Percentiles rank a stretch among this genome's conserved stretches.
These are phyloP conservation scores for Reinhardtius hippoglossoides DNA, from an alignment of 2,113 vertebrate species.

Conservation along the genomic window DNA sequence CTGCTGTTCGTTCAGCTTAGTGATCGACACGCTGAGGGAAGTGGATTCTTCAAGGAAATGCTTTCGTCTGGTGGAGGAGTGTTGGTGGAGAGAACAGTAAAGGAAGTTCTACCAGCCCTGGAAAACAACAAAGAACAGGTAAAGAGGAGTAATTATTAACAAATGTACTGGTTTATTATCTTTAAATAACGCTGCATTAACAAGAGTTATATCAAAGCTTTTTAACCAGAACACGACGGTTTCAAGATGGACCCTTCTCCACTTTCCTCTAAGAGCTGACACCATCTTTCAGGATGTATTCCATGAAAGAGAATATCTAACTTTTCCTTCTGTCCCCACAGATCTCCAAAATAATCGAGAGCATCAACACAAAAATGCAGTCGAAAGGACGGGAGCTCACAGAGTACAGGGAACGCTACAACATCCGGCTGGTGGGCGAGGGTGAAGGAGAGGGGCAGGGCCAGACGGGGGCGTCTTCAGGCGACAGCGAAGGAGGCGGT, in stretches of 20 bases:
- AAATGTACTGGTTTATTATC: not conserved
- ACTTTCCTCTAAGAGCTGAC: not conserved
- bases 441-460: conserved; percentile 82
- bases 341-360: conserved; percentile 89
- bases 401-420: conserved; percentile 93
- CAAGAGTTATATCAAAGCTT: no score
- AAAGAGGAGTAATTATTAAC: not conserved
- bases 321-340: conserved; percentile 28
- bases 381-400: conserved; percentile 91
- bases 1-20: conserved; percentile 81
- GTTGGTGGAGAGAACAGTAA: conserved; percentile 92
- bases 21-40: conserved; percentile 92
- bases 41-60: conserved; percentile 90
- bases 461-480: conserved; percentile 71
- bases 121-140: conserved; percentile 94
- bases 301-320: not conserved
- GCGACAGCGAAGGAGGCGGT: conserved; percentile 83
- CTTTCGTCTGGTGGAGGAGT: conserved; percentile 93
- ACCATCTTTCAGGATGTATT: no score
- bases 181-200: not conserved
- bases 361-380: conserved; percentile 89
- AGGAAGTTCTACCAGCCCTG: conserved; percentile 92
- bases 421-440: conserved; percentile 92
- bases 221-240: no score
- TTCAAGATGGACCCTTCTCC: no score